A percentile compares a stretch with the other conserved stretches of the same genome.
Conservation (phyloP, 2,888 invertebrate genomes). For the Urechis unicinctus region DNA sequence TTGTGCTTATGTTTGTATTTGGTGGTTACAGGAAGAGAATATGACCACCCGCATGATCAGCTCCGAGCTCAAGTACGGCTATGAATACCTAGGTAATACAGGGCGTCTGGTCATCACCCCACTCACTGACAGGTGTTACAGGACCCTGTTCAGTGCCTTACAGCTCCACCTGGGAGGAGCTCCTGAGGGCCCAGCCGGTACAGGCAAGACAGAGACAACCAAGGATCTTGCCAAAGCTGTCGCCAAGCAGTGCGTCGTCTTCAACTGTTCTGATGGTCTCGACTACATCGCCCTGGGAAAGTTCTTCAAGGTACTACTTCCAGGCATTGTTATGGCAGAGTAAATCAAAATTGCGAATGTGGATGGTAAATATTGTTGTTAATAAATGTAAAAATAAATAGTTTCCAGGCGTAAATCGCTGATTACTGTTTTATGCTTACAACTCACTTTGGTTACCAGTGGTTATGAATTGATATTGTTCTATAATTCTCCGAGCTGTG, state of each 20-base stretch:
- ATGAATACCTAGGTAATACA: slow-evolving; percentile 53
- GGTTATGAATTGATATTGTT: not conserved
- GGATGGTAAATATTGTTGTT: too few relatives aligned
- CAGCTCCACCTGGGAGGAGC: slow-evolving; percentile 54
- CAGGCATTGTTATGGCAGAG: too few relatives aligned
- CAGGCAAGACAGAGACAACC: slow-evolving; percentile 53
- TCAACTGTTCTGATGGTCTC: slow-evolving; percentile 54
- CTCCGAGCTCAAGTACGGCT: slow-evolving; percentile 52
- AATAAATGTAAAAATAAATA: too few relatives aligned
- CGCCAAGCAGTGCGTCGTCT: slow-evolving; percentile 55
- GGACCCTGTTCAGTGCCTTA: slow-evolving; percentile 52
- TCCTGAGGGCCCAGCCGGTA: slow-evolving; percentile 54
- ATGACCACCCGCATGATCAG: slow-evolving; percentile 54
- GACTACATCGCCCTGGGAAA: slow-evolving; percentile 54
- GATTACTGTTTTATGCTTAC: too few relatives aligned
- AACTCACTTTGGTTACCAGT: too few relatives aligned
- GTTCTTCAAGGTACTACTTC: slow-evolving; percentile 53
- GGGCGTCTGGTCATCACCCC: slow-evolving; percentile 54
- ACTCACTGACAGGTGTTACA: slow-evolving; percentile 53
- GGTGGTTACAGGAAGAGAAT: slow-evolving; percentile 43
- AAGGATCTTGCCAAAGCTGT: slow-evolving; percentile 55
- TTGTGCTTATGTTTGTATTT: not conserved
- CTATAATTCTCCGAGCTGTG: too few relatives aligned
- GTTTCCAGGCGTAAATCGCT: too few relatives aligned
- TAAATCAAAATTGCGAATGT: too few relatives aligned